phyloP scores from a whole-genome alignment of 30 jellyfish, hydroid and myxozoan species.

The Aurelia aurita region DNA sequence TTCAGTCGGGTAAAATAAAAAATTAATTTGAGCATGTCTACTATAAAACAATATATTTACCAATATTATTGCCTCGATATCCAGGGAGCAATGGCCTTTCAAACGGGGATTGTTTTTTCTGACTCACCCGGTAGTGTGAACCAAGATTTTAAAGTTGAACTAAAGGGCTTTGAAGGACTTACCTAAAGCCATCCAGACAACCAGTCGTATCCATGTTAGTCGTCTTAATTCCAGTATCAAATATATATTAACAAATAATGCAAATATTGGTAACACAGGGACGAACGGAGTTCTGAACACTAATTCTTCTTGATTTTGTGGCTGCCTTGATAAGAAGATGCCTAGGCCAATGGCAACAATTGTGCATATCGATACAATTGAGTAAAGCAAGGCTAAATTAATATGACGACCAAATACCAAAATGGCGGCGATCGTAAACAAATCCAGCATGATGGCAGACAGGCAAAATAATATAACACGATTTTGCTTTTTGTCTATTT shows the following conservation, averaged over 20 bases:
- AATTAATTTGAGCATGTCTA: no score
- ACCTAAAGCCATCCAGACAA: conserved; percentile 83
- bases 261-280: conserved; percentile 69
- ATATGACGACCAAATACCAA: conserved; percentile 7
- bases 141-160: no score
- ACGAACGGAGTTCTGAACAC: conserved; percentile 66
- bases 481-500: conserved; percentile 3
- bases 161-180: not conserved
- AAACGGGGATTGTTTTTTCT: no score
- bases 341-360: conserved; percentile 6
- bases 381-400: not conserved
- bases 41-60: no score
- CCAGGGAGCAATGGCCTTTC: no score
- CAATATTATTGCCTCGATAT: no score
- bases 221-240: conserved; percentile 47
- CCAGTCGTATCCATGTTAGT: conserved; percentile 75
- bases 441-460: not conserved
- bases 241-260: conserved; percentile 52
- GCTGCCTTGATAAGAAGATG: conserved; percentile 20
- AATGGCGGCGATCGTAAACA: not conserved
- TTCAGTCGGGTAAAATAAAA: no score
- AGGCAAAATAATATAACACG: not conserved
- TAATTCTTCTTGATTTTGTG: conserved; percentile 26
- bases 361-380: not conserved
- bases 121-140: no score